Base-by-base conservation (phyloP, 1,140 invertebrate species). In the Drosophila watanabei region DNA sequence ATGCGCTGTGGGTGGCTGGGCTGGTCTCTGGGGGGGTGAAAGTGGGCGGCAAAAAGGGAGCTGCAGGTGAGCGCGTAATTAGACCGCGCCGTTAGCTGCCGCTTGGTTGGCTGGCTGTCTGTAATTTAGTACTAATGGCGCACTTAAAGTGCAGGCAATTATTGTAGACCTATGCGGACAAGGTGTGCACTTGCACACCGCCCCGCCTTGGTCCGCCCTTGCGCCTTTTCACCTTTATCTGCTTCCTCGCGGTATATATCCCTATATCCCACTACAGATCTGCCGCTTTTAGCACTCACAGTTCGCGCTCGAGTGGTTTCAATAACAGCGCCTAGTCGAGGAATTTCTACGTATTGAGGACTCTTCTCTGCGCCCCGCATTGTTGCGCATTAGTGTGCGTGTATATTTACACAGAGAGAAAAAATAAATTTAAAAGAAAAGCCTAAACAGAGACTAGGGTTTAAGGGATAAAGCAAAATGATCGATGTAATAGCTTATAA, bases 101-200 rank as follows among this genome's bases (percentile, higher is more conserved):
- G 77, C 71, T 79, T 71, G 69, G 60, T 64, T 82, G 79, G 39
- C 37, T 68, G 71, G 66, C 66, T 88, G 85, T 81, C 85, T 89
- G 85, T 89, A 88, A 88, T 88, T 88, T 88, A 89, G 85, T 88
- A 89, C 85, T 88, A 89, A 88, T 88, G 85, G 85, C 73, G 75
- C 85, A 88, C 85, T 88, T 88, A 88, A 88, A 88, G 85, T 79
- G 78, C 85, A 69, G 85, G 85, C 85, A 88, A 88, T 88, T 88
- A 88, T 89, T 89, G 82, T 85, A 81, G 85, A 85, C 78, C 85
- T 88, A 80, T 80, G 70, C 85, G 43, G 64, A 56, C 49, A 79
- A 54, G 46, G 59, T 43, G 59, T 71, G 68, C 66, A 61, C 52
- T 75, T 46, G 39, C 64, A 45, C 72, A 51, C 41, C 32, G 32